Evolutionary conservation across 2,797 vertebrate genomes (phyloP).

Genomic region (Scolopax bukidnonensis): DNA sequence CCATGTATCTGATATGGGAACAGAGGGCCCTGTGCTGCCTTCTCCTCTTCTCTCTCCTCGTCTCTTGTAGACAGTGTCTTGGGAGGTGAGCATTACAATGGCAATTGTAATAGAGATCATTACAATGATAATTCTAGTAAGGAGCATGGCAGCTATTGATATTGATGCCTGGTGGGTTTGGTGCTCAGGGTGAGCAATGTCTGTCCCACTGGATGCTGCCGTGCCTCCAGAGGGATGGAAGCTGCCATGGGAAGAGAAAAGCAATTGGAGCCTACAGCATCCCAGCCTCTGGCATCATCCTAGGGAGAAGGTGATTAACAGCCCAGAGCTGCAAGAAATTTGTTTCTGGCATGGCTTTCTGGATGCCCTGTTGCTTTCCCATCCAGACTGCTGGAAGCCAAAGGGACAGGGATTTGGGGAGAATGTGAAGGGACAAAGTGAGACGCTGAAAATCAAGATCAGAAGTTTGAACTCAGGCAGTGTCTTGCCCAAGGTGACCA

Average conservation of each 20-base stretch:
- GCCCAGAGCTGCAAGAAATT: not conserved
- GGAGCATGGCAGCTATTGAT: not conserved
- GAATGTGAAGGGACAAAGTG: fast-evolving
- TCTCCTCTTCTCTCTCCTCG: not conserved
- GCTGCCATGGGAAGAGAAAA: not conserved
- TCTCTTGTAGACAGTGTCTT: not conserved
- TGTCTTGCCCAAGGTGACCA: not conserved
- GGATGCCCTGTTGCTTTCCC: not conserved
- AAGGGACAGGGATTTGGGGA: not conserved
- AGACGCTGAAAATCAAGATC: not conserved
- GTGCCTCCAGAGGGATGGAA: not conserved
- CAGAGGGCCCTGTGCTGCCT: not conserved
- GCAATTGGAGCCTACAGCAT: not conserved
- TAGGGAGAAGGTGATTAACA: not conserved
- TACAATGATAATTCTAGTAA: not conserved
- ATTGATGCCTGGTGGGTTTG: not conserved
- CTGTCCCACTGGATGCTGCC: not conserved
- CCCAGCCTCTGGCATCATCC: not conserved
- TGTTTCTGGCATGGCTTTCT: not conserved
- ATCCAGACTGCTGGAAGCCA: not conserved
- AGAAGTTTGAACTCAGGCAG: not conserved
- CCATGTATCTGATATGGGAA: fast-evolving
- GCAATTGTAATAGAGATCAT: not conserved
- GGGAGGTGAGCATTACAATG: fast-evolving
- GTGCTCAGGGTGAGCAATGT: fast-evolving